A percentile compares a stretch with the other conserved stretches of the same genome.
These are phyloP conservation scores for Schizotus pectinicornis DNA, from an alignment of 2,888 invertebrate species.

Conservation along the genomic window DNA sequence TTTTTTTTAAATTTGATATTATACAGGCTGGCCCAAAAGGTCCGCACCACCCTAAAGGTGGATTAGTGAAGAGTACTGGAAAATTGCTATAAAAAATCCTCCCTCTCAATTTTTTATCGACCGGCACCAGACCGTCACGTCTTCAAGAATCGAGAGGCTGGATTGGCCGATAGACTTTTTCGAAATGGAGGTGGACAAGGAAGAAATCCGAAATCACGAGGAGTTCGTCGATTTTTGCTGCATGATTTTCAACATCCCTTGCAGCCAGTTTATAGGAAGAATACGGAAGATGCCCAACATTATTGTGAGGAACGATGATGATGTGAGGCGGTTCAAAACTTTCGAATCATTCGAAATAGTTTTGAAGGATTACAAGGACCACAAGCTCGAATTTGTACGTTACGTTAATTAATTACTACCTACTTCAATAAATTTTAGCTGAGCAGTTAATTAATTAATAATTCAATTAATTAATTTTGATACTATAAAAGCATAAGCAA, in stretches of 20 bases:
- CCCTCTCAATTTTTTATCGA: too few species aligned
- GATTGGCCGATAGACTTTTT: conserved; percentile 13
- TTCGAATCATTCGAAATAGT: conserved; percentile 11
- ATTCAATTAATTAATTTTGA: too few species aligned
- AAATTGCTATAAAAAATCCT: too few species aligned
- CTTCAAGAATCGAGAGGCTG: conserved; percentile 12
- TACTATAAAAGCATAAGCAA: too few species aligned
- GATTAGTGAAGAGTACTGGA: too few species aligned
- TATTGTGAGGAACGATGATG: conserved; percentile 6
- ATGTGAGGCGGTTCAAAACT: conserved; percentile 9
- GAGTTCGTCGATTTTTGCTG: conserved; percentile 9
- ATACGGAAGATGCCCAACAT: conserved; percentile 9
- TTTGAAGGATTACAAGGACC: background rate
- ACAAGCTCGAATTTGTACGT: background rate
- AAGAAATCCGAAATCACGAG: conserved; percentile 6
- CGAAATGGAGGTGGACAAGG: conserved; percentile 10
- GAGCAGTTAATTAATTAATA: too few species aligned
- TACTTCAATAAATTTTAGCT: conserved; percentile 55
- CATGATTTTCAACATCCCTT: conserved; percentile 12
- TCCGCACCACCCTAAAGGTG: too few species aligned
- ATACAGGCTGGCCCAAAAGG: too few species aligned
- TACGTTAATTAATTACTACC: too few species aligned
- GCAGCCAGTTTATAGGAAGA: conserved; percentile 5
- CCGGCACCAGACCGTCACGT: conserved; percentile 17
- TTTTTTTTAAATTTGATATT: too few species aligned